Evolutionary conservation across 2,888 invertebrate genomes (phyloP), one percentile per base, ranked within the genome.

Genomic region (Ernsta delagoae): DNA sequence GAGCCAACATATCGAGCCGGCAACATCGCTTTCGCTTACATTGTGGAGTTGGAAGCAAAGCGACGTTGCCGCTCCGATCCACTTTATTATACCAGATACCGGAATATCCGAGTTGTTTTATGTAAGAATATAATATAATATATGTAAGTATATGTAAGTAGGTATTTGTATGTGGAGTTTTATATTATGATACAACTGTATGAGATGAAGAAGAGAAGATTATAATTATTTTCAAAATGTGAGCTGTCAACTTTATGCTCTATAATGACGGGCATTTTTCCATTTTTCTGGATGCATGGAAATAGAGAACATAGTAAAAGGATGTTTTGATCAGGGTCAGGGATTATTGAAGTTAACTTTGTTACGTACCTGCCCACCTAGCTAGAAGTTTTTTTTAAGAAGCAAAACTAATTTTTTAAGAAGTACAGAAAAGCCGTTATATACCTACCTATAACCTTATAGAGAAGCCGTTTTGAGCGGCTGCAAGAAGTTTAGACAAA

Each of bases 11-110:
- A 56, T 41, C 61, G 70, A 61, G 72, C 71, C 66, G 71, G 73
- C 73, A 74, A 76, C 75, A 60, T 71, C 71, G 64, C 65, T 16
- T 31, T 31, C 31, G 31, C 31, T 61, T 41, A 31, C 31, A 9
- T 5, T 54, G 53, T 63, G 65, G 66, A 59, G 62, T 70, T 72
- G 72, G 69, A 67, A 68, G 70, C 71, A 65, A 71, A 68, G 79
- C 79, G 77, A 73, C 75, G 80, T 79, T 81, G 80, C 80, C 80
- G 73, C 50, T 31, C 31, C 31, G 31, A 31, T 31, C 31, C 31
- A 31, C 31, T 31, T 31, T 31, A 31, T 31, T 31, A 31, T 31
- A 31, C 31, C 31, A 31, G 31, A 31, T 31, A 31, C 31, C 53
- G 53, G 53, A 53, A 53, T 53, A 53, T 53, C 24, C 24, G 53